Conservation (phyloP, 2,888 invertebrate genomes). For the Beris morrisii region DNA sequence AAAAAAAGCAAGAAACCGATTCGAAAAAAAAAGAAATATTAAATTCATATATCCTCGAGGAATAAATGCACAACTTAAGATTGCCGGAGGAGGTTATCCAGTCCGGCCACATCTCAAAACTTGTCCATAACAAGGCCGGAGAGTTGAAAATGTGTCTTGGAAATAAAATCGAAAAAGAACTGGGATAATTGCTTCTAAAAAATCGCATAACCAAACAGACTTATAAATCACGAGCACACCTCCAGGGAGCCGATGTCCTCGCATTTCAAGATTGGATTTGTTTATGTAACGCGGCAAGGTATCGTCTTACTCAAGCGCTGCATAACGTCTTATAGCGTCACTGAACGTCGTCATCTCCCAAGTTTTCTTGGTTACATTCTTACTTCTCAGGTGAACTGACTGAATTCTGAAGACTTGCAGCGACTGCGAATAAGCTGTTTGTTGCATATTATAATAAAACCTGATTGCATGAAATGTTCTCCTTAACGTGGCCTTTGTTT, state of each 20-base stretch:
- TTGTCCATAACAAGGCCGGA: conserved; percentile 34
- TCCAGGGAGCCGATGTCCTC: conserved; percentile 37
- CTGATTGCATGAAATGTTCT: too few relatives aligned
- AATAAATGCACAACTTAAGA: conserved; percentile 12
- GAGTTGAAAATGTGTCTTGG: conserved; percentile 21
- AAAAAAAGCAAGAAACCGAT: conserved; percentile 17
- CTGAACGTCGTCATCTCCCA: too few relatives aligned
- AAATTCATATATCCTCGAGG: conserved; percentile 17
- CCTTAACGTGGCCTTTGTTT: too few relatives aligned
- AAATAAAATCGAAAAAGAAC: conserved; percentile 14
- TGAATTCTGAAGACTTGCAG: too few relatives aligned
- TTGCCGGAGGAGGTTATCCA: neutral
- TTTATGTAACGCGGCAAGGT: conserved; percentile 33
- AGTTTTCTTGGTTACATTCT: too few relatives aligned
- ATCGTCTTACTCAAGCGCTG: too few relatives aligned
- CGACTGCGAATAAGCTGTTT: too few relatives aligned
- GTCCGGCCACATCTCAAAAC: neutral
- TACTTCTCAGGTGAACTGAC: too few relatives aligned
- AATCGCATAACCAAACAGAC: conserved; percentile 39
- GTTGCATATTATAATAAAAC: too few relatives aligned
- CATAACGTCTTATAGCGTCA: too few relatives aligned
- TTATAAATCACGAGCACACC: conserved; percentile 40
- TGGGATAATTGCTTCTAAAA: conserved; percentile 38
- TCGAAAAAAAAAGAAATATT: conserved; percentile 1
- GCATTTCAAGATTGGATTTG: conserved; percentile 38